Percentiles rank a stretch among this genome's conserved stretches.
phyloP scores from a whole-genome alignment of 2,113 vertebrate genomes.

The Hippocampus barbouri region DNA sequence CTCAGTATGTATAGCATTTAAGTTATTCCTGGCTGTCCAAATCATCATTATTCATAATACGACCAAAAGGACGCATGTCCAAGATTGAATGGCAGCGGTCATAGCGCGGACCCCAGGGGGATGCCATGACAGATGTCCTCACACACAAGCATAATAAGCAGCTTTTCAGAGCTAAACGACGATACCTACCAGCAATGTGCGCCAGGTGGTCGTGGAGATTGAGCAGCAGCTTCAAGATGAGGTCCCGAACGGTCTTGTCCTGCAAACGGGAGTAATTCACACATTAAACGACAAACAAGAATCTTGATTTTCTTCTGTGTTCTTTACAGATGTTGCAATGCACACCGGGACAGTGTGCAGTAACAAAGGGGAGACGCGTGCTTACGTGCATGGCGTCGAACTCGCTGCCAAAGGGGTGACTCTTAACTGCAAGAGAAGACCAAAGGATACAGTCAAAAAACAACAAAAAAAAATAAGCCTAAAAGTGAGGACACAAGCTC shows the following conservation, averaged over 20 bases:
- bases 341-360: neutral
- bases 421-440: slow-evolving; percentile 58
- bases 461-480: too few relatives aligned
- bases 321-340: neutral
- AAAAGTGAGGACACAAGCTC: neutral
- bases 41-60: neutral
- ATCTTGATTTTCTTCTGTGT: neutral
- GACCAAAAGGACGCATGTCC: neutral
- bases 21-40: neutral
- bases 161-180: neutral
- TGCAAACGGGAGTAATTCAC: slow-evolving; percentile 34
- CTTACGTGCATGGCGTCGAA: slow-evolving; percentile 73
- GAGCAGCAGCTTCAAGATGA: slow-evolving; percentile 85
- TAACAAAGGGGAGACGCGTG: slow-evolving; percentile 19
- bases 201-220: slow-evolving; percentile 90
- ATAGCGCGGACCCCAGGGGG: neutral
- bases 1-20: too few relatives aligned
- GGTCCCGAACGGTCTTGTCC: slow-evolving; percentile 72
- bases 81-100: neutral
- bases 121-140: neutral
- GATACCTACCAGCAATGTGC: slow-evolving; percentile 82
- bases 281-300: neutral
- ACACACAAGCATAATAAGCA: neutral
- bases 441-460: slow-evolving; percentile 3
- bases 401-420: slow-evolving; percentile 68